Base-by-base conservation (phyloP, 2,797 vertebrate species). In the Clarias laeviceps region DNA sequence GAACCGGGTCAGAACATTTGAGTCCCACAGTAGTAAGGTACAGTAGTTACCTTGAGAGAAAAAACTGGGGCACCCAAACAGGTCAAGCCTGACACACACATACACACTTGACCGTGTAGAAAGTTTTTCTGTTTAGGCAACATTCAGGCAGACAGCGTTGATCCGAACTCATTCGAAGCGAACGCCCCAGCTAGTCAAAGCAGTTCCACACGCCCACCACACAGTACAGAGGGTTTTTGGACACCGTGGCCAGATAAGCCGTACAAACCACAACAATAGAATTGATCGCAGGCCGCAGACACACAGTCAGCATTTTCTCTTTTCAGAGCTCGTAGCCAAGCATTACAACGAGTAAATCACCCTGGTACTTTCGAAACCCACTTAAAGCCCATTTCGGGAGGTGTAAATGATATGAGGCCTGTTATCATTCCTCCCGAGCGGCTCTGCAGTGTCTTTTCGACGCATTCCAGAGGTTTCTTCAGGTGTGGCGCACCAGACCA, bases 261-360 rank as follows among this genome's bases (percentile, higher is more conserved):
- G 40, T 72, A 40, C 76, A 59, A 82, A 84, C 72, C 62, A 79
- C 82, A 78, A 84, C 87, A 88, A 84, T 86, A 88, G 77, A 77
- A 84, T 70, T 88, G 82, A 86, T 88, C 72, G 12, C 65, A 86
- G 81, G 82, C 77, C 17, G 69, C 87, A 86, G 87, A 88, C 87
- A 84, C 87, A 82, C 40, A 73, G 82, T 88, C 87, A 88, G 87
- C 87, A 72, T 80, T 84, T 88, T 86, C 54, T 79, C 82, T 59
- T 72, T 29, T 83, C 65, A 56, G 29, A 86, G 85, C 87, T 82
- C 50, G 27, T 50, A 62, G 82, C 57, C 82, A 69, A 84, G 69
- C 79, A 74, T 76, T 85, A 81, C 84, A 86, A 69, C 56, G 81
- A 84, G 77, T 82, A 84, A 84, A 84, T 82, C 77, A 34, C 81